Percentiles rank a stretch among this genome's conserved stretches.
These are phyloP conservation scores for Teleogryllus occipitalis DNA, from an alignment of 1,140 invertebrate species.

Conservation along the genomic window DNA sequence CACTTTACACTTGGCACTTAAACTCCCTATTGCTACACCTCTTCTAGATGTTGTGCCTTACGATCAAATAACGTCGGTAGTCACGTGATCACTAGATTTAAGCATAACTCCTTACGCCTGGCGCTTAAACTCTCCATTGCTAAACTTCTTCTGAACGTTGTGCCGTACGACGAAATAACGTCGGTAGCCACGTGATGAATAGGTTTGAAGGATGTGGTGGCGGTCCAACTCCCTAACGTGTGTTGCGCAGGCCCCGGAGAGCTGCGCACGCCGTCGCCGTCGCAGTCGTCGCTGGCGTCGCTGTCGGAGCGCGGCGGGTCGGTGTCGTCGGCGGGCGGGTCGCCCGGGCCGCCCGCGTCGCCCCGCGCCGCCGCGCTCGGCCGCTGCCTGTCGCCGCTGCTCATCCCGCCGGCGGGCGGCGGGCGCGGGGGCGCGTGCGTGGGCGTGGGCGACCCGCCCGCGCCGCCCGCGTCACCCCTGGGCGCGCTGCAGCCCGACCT, in stretches of 20 bases:
- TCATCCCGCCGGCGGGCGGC: conserved; percentile 25
- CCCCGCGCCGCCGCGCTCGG: neutral
- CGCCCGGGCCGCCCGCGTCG: conserved; percentile 31
- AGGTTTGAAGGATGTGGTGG: too few relatives aligned
- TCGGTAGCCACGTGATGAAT: conserved; percentile 26
- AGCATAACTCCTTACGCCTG: too few relatives aligned
- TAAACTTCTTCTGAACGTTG: too few relatives aligned
- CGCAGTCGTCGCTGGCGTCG: conserved; percentile 49
- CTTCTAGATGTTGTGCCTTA: too few relatives aligned
- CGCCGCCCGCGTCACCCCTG: conserved; percentile 57
- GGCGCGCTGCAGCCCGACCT: conserved; percentile 81
- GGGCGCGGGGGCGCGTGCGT: conserved; percentile 16
- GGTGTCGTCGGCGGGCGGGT: neutral
- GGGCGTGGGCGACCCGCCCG: conserved; percentile 22
- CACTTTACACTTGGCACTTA: too few relatives aligned
- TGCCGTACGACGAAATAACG: conserved; percentile 10
- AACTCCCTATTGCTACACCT: too few relatives aligned
- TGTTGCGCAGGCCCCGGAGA: conserved; percentile 24
- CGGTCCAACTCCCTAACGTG: neutral
- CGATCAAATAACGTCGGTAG: too few relatives aligned
- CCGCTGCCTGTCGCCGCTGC: conserved; percentile 27
- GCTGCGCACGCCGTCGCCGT: conserved; percentile 40
- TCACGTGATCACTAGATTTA: too few relatives aligned
- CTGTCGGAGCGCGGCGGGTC: conserved; percentile 32
- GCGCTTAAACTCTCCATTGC: too few relatives aligned